Base-by-base conservation (phyloP, 2,113 vertebrate species). In the Platanista minor region DNA sequence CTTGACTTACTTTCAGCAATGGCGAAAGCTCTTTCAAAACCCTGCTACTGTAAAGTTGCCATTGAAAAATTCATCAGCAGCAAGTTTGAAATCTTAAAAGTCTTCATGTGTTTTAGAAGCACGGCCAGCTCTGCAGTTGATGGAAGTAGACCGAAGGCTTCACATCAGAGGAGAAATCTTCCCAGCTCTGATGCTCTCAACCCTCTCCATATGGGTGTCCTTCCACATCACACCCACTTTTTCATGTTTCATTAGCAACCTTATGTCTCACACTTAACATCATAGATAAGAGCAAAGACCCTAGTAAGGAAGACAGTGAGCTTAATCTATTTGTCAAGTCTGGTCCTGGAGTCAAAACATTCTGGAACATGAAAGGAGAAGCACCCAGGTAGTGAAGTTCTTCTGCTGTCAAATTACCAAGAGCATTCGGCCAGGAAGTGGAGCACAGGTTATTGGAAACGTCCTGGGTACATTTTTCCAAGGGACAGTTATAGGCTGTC, bases 81-180 rank as follows among this genome's bases (percentile, higher is more conserved):
- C 33, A 85, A 85, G 52, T 78, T 85, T n/a, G 72, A 86, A 92
- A 85, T 80, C 74, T 93, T 92, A 41, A 72, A 94, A 93, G 64
- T 82, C 14, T 39, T 77, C 23, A 8, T 52, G 80, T 83, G 41
- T 64, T 96, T 93, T 78, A 67, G 75, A 80, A 85, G 54, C 59
- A 3, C 17, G 4, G 46, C 46, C 80, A 81, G 23, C 69, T 36
- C 61, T 43, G n/a, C 71, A 31, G 21, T 18, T 7, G 31, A 17
- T 31, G n/a, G 29, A 49, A 39, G 43, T 0, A 15, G 27, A n/a
- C 14, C 13, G 54, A 81, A 41, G 54, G 15, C 49, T 59, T 49
- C 66, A 23, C 61, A 62, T 91, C 74, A 72, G 54, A 96, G 67
- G 25, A 78, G 64, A 54, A 39, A 21, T 69, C 61, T 75, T 17